phyloP scores from a whole-genome alignment of 2,113 vertebrate genomes.

The Eudorcas thomsonii region DNA sequence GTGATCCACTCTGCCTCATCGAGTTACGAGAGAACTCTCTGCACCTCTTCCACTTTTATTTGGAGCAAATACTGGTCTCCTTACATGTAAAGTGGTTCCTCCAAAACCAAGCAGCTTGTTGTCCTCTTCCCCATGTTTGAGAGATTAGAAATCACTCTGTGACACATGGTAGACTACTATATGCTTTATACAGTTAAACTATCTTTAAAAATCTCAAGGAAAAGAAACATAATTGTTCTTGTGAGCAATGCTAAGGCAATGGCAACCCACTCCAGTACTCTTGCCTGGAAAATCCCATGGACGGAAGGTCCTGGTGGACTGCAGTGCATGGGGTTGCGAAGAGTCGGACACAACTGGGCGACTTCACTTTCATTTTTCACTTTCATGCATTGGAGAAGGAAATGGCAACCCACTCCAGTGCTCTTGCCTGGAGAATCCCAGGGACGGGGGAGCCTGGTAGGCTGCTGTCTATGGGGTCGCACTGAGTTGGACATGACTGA shows the following conservation, averaged over 20 bases:
- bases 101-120: background rate
- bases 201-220: background rate
- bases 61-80: background rate
- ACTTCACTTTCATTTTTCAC: too few species aligned
- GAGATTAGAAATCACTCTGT: background rate
- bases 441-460: too few species aligned
- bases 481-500: too few species aligned
- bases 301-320: too few species aligned
- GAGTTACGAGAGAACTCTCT: background rate
- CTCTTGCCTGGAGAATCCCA: too few species aligned
- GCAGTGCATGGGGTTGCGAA: too few species aligned
- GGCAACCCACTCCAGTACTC: too few species aligned
- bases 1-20: background rate
- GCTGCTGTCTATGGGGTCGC: too few species aligned
- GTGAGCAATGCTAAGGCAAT: background rate
- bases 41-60: background rate
- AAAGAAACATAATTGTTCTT: background rate
- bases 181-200: background rate
- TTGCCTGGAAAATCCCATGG: too few species aligned
- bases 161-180: background rate
- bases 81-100: background rate
- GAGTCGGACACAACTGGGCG: accelerated
- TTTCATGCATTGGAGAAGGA: too few species aligned
- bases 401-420: too few species aligned
- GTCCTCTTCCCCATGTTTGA: background rate